Evolutionary conservation across 2,113 vertebrate species (phyloP).

Genomic region (Accipiter virgatus): DNA sequence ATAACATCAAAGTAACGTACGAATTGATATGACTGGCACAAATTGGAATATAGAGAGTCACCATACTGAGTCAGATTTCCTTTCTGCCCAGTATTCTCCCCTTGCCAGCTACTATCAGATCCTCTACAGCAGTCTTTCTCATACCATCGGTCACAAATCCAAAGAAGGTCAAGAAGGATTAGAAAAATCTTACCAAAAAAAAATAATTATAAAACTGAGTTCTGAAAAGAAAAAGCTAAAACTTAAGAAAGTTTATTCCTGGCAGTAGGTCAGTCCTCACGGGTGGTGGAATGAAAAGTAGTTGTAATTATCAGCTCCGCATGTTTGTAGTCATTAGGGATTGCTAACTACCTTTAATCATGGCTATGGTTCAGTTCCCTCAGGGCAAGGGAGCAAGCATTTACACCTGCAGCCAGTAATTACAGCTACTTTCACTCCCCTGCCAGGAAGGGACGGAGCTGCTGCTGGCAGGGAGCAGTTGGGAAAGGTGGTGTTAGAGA

Average conservation of each 20-base stretch:
- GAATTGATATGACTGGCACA: background rate
- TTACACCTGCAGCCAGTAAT: conserved; percentile 61
- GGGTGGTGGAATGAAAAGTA: conserved; percentile 46
- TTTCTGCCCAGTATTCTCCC: background rate
- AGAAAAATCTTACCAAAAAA: background rate
- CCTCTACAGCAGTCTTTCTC: background rate
- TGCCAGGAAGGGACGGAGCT: background rate
- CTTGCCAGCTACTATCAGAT: background rate
- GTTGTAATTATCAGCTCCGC: conserved; percentile 50
- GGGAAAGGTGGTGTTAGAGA: background rate
- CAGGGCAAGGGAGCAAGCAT: background rate
- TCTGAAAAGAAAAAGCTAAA: background rate
- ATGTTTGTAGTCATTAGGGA: conserved; percentile 54
- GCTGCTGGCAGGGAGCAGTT: background rate
- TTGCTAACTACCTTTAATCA: conserved; percentile 59
- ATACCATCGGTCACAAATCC: background rate
- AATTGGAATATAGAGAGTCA: background rate
- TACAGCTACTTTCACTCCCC: background rate
- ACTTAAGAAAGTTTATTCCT: conserved; percentile 37
- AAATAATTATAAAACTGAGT: background rate
- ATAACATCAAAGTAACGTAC: background rate
- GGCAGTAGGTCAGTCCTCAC: conserved; percentile 43
- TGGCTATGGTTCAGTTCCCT: background rate
- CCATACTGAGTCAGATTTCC: background rate
- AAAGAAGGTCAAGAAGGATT: background rate